Percentiles rank a stretch among this genome's conserved stretches.
Evolutionary conservation across 2,797 vertebrate genomes (phyloP).

Genomic region (Malacoraja senta): DNA sequence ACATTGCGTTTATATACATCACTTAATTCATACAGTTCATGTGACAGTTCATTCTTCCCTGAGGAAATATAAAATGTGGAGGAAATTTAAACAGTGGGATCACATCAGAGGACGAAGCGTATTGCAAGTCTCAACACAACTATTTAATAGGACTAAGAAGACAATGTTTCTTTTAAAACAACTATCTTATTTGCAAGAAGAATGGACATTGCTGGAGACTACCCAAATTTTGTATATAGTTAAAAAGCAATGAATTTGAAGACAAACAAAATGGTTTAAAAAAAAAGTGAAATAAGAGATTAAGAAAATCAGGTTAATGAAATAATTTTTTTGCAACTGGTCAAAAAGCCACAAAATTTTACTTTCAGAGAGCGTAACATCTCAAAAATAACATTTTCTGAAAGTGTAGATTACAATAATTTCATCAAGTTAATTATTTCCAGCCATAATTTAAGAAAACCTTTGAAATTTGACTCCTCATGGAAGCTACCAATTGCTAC

Average conservation of each 20-base stretch:
- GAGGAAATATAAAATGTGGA: background rate
- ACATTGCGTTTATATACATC: background rate
- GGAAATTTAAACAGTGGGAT: background rate
- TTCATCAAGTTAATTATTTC: too few species aligned
- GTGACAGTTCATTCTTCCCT: background rate
- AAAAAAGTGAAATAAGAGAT: background rate
- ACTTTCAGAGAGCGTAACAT: too few species aligned
- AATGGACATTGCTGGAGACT: background rate
- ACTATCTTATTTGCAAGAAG: background rate
- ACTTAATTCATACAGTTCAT: background rate
- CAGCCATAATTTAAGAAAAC: too few species aligned
- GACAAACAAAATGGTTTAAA: background rate
- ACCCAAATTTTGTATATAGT: background rate
- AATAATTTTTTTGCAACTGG: too few species aligned
- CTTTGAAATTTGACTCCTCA: too few species aligned
- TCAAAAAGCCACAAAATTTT: too few species aligned
- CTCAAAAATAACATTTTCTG: too few species aligned
- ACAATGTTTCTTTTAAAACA: background rate
- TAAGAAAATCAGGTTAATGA: too few species aligned
- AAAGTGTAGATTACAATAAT: too few species aligned
- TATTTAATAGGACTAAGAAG: background rate
- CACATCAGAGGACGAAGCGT: background rate
- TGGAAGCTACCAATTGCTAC: too few species aligned
- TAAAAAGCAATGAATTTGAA: background rate
- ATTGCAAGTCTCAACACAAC: background rate